Conservation (phyloP, 1,140 invertebrate species). For the Hycleus cichorii region DNA sequence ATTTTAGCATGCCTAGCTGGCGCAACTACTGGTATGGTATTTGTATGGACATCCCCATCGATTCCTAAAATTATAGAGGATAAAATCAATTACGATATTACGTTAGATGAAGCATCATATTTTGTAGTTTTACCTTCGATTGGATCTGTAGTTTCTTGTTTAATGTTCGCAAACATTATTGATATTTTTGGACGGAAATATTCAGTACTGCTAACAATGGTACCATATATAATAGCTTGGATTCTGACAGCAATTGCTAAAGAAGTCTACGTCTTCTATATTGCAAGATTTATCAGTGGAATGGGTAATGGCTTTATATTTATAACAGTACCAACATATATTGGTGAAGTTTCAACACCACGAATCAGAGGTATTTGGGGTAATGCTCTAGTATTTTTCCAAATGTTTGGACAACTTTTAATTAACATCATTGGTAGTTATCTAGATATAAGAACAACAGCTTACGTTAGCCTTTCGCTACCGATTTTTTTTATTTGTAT, state of each 20-base stretch:
- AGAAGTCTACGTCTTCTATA: constrained; percentile 24
- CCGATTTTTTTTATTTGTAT: constrained; percentile 8
- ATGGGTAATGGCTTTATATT: constrained; percentile 30
- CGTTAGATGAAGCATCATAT: constrained; percentile 20
- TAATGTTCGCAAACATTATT: constrained; percentile 14
- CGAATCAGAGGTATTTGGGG: constrained; percentile 29
- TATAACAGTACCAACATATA: constrained; percentile 23
- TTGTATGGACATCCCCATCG: constrained; percentile 24
- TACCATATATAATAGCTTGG: constrained; percentile 20
- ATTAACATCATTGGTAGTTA: constrained; percentile 48
- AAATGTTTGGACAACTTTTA: constrained; percentile 44
- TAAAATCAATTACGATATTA: constrained; percentile 23
- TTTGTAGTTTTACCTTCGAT: constrained; percentile 20
- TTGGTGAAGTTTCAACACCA: constrained; percentile 25
- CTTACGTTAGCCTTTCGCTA: constrained; percentile 1
- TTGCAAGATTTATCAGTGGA: constrained; percentile 24
- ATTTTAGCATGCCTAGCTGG: constrained; percentile 15
- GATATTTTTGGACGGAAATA: constrained; percentile 25
- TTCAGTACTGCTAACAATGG: constrained; percentile 17
- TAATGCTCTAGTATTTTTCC: constrained; percentile 43
- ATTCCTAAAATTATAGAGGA: constrained; percentile 18
- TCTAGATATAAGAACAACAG: constrained; percentile 16
- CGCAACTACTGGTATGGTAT: constrained; percentile 13
- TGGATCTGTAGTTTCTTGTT: constrained; percentile 8
- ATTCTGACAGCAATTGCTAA: constrained; percentile 17